Conservation (phyloP, 1,140 invertebrate species). For the Brachionus koreanus region DNA sequence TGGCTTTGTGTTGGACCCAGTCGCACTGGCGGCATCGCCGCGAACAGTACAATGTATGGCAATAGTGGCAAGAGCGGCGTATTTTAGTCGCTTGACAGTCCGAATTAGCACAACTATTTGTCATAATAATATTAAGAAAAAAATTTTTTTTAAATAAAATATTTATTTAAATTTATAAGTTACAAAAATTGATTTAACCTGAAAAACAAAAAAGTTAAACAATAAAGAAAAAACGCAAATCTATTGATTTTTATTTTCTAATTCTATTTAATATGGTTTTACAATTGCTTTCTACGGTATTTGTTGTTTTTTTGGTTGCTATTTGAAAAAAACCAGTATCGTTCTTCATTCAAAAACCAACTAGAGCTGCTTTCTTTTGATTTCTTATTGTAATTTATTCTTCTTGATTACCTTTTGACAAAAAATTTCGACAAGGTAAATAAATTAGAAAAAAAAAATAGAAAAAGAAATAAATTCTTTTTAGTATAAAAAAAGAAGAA, state of each 20-base stretch:
- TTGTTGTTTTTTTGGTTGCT: constrained; percentile 1
- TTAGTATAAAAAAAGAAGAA: neutral
- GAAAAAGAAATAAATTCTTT: neutral
- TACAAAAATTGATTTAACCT: constrained; percentile 7
- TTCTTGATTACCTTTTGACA: neutral
- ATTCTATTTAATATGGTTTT: neutral
- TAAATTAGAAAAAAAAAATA: neutral
- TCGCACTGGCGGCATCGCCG: constrained; percentile 4
- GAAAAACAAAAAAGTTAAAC: neutral
- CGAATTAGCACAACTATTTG: neutral
- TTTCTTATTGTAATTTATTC: neutral
- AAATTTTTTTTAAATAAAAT: neutral
- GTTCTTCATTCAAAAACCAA: neutral
- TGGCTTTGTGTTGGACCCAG: neutral
- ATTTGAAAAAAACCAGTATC: neutral
- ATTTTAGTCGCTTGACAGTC: neutral
- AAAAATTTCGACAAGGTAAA: constrained; percentile 3
- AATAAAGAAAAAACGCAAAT: neutral
- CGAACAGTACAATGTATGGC: constrained; percentile 19
- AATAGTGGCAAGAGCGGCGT: constrained; percentile 21
- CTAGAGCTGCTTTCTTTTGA: neutral
- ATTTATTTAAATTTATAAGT: constrained; percentile 18
- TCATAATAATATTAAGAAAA: neutral
- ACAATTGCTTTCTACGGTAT: neutral
- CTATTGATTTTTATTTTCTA: constrained; percentile 16